Base-by-base conservation (phyloP, 2,797 vertebrate genomes). In the Lepus townsendii region DNA sequence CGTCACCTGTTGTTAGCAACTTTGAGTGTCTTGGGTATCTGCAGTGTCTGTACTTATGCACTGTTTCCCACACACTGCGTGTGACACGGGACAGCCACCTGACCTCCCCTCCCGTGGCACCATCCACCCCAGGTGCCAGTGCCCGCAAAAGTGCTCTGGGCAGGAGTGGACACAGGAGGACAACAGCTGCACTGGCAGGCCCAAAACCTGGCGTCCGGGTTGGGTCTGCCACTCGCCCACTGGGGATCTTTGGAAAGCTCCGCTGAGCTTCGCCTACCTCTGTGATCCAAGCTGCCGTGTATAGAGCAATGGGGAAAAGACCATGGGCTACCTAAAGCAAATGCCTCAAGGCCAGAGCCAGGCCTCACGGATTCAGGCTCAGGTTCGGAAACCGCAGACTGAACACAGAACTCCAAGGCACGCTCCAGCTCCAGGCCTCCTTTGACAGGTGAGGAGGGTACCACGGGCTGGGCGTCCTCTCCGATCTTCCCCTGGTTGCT, bases 1-100 rank as follows among this genome's bases (percentile, higher is more conserved):
- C 68, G 78, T 95, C 97, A 97, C 94, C 97, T 92, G 93, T 50
- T 88, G 96, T 95, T 96, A 90, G 95, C 93, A 88, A 84, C 62
- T 11, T 13, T 38, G 93, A 97, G 96, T 96, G 65, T 97, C 95
- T 97, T 32, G 0, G 95, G 87, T 96, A 35, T 35, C 35, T 35
- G 35, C 35, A 42, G 10, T 9, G 35, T 63, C 60, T 88, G 68
- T 62, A 72, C 26, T 50, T 91, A 62, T 2, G 1, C 14, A 3
- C 62, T 79, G 1, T 62, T 88, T 89, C 83, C 85, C 75, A 65
- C 20, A 3, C 24, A 13, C 3, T 20, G 57, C 17, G 0, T 16
- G 12, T 1, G 30, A 6, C 7, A 8, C 7, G 2, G n/a, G 13
- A 38, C 22, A 20, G 47, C 42, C n/a, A 27, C 42, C 2, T 12